Percentiles rank a stretch among this genome's conserved stretches.
Evolutionary conservation across 2,113 vertebrate species (phyloP).

Genomic region (Austrofundulus limnaeus): DNA sequence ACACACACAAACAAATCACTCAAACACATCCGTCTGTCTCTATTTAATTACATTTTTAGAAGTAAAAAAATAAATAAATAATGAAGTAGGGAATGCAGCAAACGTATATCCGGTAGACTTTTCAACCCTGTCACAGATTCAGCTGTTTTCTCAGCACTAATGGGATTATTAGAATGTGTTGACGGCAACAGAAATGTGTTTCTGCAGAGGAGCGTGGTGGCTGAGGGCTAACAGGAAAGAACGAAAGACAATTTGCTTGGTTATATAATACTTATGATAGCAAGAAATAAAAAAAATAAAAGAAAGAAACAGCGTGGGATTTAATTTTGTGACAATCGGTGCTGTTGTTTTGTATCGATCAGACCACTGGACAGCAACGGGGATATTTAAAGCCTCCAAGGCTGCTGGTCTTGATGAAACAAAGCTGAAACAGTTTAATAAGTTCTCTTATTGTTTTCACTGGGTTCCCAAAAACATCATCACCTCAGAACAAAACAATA

Average conservation of each 20-base stretch:
- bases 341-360: constrained; percentile 25
- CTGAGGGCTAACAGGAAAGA: background rate
- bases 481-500: constrained; percentile 1
- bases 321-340: constrained; percentile 16
- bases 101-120: background rate
- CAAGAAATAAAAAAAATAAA: too few species aligned
- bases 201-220: background rate
- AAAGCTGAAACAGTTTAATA: constrained; percentile 8
- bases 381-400: constrained; percentile 16
- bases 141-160: constrained; percentile 24
- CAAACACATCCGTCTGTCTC: constrained; percentile 12
- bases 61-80: background rate
- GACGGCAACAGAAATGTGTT: constrained; percentile 13
- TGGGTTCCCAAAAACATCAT: constrained; percentile 3
- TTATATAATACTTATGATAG: constrained; percentile 11
- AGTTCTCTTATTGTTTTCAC: constrained; percentile 1
- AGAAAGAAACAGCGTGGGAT: constrained; percentile 1
- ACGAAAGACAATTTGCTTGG: constrained; percentile 7
- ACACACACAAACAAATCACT: constrained; percentile 14
- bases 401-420: constrained; percentile 5
- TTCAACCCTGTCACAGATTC: constrained; percentile 11
- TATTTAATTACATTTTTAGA: constrained; percentile 5
- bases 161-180: constrained; percentile 14
- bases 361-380: constrained; percentile 1
- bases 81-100: background rate